Percentiles rank a stretch among this genome's conserved stretches.
Conservation (phyloP, 2,797 vertebrate genomes). For the Vultur gryphus region DNA sequence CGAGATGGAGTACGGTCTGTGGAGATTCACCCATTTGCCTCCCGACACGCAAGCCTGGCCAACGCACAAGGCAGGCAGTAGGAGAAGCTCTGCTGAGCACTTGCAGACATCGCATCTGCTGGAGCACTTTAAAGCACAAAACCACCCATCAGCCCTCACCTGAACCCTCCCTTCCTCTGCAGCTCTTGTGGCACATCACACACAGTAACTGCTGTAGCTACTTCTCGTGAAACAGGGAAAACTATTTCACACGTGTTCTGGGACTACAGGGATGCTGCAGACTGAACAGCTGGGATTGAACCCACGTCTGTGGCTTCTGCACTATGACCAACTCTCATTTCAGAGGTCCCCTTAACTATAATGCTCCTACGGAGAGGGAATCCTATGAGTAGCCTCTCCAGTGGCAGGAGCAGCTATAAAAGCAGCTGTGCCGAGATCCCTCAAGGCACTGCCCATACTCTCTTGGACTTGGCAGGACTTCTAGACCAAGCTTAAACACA, state of each 20-base stretch:
- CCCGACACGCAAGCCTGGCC: background rate
- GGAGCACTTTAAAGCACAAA: background rate
- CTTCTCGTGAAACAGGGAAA: background rate
- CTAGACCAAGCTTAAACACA: background rate
- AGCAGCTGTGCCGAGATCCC: background rate
- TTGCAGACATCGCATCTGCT: rapidly evolving
- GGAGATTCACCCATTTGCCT: background rate
- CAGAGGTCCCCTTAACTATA: background rate
- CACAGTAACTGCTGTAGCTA: too few relatives aligned
- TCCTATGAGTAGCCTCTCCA: too few relatives aligned
- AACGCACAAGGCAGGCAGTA: background rate
- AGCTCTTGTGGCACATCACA: background rate
- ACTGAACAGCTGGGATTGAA: background rate
- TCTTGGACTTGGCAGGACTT: too few relatives aligned
- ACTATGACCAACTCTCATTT: background rate
- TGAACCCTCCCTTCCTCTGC: background rate
- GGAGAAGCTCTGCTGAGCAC: rapidly evolving
- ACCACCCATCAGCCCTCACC: background rate
- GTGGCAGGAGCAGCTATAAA: background rate
- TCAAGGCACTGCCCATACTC: background rate
- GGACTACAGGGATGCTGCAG: background rate
- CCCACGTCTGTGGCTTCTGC: rapidly evolving
- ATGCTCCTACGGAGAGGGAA: background rate
- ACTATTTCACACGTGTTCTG: rapidly evolving
- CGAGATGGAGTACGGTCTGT: background rate